Evolutionary conservation across 2,888 invertebrate species (phyloP), one percentile per base, ranked within the genome.

Genomic region (Neoaliturus tenellus): DNA sequence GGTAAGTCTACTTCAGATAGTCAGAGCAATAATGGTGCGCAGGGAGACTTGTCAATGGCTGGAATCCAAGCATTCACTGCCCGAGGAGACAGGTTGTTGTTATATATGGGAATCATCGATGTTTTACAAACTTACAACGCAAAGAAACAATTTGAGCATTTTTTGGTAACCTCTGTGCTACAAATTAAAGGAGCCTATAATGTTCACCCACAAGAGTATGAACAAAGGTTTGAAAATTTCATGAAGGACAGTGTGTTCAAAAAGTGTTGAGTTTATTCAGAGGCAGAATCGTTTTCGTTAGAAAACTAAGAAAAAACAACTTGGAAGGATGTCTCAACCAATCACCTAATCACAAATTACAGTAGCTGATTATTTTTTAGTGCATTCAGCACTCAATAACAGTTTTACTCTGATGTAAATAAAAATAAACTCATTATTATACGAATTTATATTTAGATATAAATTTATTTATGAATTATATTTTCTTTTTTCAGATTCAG

Each of bases 151-250:
- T 99, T 91, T 90, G 99, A 99, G 91, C 98, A 98, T 44, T 97
- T 98, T 94, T 99, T 99, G 92, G 96, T 4, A 44, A 4, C 10
- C 8, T 14, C 98, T 89, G 97, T 99, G 93, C 98, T 99, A 90
- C 99, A 98, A 91, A 98, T 98, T 99, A 99, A 99, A 91, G 98
- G 99, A 10, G 99, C 99, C 80, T 99, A 99, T 75, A 99, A 99
- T 87, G 99, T 99, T 92, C 94, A 99, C 89, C 99, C 99, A 73
- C 97, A 96, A 90, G 99, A 99, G 93, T 99, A 99, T 93, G 98
- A 99, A 87, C 96, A 98, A 92, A 94, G 99, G 90, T 99, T 99
- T 93, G 96, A 98, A 91, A 97, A 96, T 90, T 99, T 99, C 91
- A 98, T 99, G 98, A 96, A 96, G 84, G 96, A 97, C 91, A 96